These are phyloP conservation scores for Drosophila saltans DNA, from an alignment of 1,140 invertebrate species.

Conservation along the genomic window DNA sequence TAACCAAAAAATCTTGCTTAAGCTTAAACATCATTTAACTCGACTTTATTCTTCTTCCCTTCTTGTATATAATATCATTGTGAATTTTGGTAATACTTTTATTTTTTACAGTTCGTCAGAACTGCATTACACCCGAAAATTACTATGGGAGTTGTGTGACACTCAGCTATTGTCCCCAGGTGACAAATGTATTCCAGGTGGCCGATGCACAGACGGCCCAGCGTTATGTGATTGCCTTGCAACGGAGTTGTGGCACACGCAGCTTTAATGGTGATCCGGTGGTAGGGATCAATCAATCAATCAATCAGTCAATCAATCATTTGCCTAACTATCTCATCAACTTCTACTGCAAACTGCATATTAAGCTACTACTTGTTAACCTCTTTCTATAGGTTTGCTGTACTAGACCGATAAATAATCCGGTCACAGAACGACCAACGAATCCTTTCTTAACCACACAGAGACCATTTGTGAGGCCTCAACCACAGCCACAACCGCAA, in stretches of 20 bases:
- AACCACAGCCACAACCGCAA: constrained; percentile 12
- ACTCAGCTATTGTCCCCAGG: constrained; percentile 72
- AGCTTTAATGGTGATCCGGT: constrained; percentile 71
- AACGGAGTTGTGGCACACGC: constrained; percentile 71
- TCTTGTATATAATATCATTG: background rate
- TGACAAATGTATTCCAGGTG: constrained; percentile 59
- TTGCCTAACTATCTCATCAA: too few relatives aligned
- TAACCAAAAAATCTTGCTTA: background rate
- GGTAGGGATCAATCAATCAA: constrained; percentile 48
- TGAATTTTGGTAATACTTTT: background rate
- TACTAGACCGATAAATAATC: constrained; percentile 53
- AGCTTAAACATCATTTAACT: background rate
- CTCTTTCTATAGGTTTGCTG: constrained; percentile 64
- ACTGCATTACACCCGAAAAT: constrained; percentile 76
- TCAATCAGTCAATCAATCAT: constrained; percentile 6
- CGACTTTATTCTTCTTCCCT: background rate
- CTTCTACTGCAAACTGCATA: too few relatives aligned
- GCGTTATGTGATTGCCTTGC: constrained; percentile 66
- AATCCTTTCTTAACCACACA: constrained; percentile 65
- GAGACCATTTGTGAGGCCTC: constrained; percentile 33
- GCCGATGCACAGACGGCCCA: constrained; percentile 51
- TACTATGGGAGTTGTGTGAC: constrained; percentile 73
- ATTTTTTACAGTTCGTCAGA: constrained; percentile 50
- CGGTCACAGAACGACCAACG: constrained; percentile 51
- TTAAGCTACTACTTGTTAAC: constrained; percentile 31